Evolutionary conservation across 2,888 invertebrate species (phyloP), one percentile per base, ranked within the genome.

Genomic region (Hemaris fuciformis): DNA sequence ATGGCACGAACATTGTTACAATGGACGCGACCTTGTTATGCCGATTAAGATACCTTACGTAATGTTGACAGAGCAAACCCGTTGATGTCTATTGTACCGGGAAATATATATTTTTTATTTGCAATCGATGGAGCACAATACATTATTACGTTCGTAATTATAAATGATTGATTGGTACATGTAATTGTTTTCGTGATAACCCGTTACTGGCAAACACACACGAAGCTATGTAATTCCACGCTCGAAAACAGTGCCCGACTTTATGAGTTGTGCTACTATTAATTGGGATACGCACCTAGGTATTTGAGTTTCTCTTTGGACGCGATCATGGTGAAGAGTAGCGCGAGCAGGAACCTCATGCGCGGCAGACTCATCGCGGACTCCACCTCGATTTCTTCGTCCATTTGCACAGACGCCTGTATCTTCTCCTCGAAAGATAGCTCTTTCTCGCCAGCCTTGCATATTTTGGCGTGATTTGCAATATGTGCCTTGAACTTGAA

Each of bases 281-380:
- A 73, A 75, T 66, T 60, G 68, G 66, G 62, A 68, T 96, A 96
- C 87, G 95, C 95, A 74, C 97, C 97, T 78, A 97, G 88, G 75
- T 95, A 95, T 66, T 95, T 95, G 53, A 97, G 93, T 75, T 95
- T 94, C 71, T 96, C 95, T 68, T 95, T 95, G n/a, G 95, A 95
- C 18, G 97, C 97, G 68, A 98, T 97, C 85, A 96, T 96, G 74
- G 97, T 97, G 60, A 97, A 87, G 45, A 97, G 93, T 46, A 97
- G 95, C 1, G 97, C 97, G 68, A 97, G 91, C 42, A 97, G 93
- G 68, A 96, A 94, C 63, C 97, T 93, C 94, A 98, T 95, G 70
- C 95, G 95, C 60, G 96, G 95, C 34, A 97, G 88, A 0, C 93
- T 93, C 94, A 96, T 96, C 5, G 89, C 87, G 0, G 94, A 90